A percentile compares a stretch with the other conserved stretches of the same genome.
Conservation (phyloP, 1,140 invertebrate species). For the Eumeta japonica region DNA sequence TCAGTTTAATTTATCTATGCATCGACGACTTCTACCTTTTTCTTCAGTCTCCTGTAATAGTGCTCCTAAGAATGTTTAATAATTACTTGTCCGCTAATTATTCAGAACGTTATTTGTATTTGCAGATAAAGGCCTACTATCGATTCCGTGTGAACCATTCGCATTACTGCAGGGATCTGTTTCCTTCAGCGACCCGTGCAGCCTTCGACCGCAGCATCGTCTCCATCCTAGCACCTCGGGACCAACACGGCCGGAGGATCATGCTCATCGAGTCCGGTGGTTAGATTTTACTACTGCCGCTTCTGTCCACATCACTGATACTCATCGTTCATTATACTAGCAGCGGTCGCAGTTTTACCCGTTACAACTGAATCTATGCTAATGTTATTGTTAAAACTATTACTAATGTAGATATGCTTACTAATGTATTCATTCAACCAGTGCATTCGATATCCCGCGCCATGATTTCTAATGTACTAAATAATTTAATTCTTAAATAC, state of each 20-base stretch:
- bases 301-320: neutral
- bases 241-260: slow-evolving; percentile 71
- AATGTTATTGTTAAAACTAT: too few species aligned
- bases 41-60: too few species aligned
- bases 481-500: too few species aligned
- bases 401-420: too few species aligned
- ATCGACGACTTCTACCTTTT: too few species aligned
- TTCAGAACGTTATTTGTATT: slow-evolving; percentile 8
- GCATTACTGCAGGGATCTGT: slow-evolving; percentile 65
- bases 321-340: too few species aligned
- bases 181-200: slow-evolving; percentile 66
- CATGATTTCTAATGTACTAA: too few species aligned
- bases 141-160: slow-evolving; percentile 69
- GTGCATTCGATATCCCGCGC: too few species aligned
- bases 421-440: too few species aligned
- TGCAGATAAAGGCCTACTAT: slow-evolving; percentile 74
- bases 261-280: slow-evolving; percentile 75
- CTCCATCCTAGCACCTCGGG: slow-evolving; percentile 71
- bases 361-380: too few species aligned
- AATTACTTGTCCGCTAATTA: neutral
- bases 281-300: slow-evolving; percentile 22
- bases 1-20: too few species aligned
- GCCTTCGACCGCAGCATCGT: slow-evolving; percentile 75
- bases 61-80: neutral
- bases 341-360: too few species aligned